These are phyloP conservation scores for Diprion similis DNA, from an alignment of 1,140 invertebrate genomes.

Conservation along the genomic window DNA sequence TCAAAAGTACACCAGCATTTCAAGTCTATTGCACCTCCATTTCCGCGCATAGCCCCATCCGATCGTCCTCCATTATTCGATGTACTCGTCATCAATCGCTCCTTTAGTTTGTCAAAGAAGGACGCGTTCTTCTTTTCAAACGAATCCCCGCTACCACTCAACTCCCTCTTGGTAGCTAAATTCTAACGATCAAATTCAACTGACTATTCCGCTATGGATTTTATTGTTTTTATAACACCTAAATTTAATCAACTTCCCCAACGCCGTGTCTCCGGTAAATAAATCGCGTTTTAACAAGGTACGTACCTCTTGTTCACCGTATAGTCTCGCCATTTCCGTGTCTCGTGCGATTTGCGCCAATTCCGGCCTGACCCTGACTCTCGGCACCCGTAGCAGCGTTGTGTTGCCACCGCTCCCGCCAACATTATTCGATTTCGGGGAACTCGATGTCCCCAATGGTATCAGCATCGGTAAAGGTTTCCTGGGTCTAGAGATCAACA, in stretches of 20 bases:
- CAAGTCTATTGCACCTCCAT: conserved; percentile 43
- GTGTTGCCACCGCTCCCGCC: conserved; percentile 33
- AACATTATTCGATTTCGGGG: conserved; percentile 23
- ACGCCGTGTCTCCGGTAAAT: not conserved
- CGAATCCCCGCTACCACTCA: conserved; percentile 48
- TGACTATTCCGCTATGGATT: not conserved
- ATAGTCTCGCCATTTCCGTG: conserved; percentile 62
- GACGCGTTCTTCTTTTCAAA: conserved; percentile 76
- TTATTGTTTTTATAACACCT: not conserved
- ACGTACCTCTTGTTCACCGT: conserved; percentile 56
- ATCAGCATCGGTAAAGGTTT: conserved; percentile 55
- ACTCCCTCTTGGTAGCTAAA: conserved; percentile 39
- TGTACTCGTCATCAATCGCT: conserved; percentile 67
- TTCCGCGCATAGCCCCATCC: conserved; percentile 53
- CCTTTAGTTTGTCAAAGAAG: conserved; percentile 84
- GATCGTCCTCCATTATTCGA: conserved; percentile 58
- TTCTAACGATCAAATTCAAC: conserved; percentile 1
- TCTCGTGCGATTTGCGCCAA: conserved; percentile 64
- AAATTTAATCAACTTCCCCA: no score
- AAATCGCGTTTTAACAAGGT: not conserved
- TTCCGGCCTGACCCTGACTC: conserved; percentile 52
- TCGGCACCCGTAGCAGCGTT: conserved; percentile 49
- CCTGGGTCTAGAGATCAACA: conserved; percentile 41
- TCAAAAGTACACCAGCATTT: conserved; percentile 60
- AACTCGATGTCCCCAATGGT: conserved; percentile 41